Percentiles rank a stretch among this genome's conserved stretches.
phyloP scores from a whole-genome alignment of 2,113 vertebrate species.

The Myrmecobius fasciatus region DNA sequence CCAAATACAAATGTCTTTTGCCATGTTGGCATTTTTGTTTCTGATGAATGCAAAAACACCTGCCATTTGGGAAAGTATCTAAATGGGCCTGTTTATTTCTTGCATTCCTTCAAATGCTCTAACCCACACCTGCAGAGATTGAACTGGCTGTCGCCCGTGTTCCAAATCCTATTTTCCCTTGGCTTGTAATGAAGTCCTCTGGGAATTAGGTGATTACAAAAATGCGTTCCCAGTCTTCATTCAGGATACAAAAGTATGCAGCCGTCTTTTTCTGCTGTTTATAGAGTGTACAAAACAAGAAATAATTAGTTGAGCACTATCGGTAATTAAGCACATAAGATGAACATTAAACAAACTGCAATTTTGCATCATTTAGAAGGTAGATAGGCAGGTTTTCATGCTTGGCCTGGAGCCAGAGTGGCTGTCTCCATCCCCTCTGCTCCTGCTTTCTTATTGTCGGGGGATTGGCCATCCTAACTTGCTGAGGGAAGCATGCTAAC shows the following conservation, averaged over 20 bases:
- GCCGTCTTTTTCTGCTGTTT: conserved; percentile 64
- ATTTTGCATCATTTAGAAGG: conserved; percentile 78
- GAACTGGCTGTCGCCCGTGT: conserved; percentile 74
- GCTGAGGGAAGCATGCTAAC: conserved; percentile 14
- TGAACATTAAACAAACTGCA: conserved; percentile 80
- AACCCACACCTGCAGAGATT: conserved; percentile 74
- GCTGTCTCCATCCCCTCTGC: conserved; percentile 56
- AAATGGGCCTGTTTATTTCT: conserved; percentile 72
- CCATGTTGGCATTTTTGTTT: conserved; percentile 70
- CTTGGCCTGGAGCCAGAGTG: conserved; percentile 71
- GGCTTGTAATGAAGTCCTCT: conserved; percentile 80
- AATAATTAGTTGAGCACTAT: conserved; percentile 80
- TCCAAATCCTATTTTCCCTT: conserved; percentile 74
- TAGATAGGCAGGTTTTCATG: conserved; percentile 61
- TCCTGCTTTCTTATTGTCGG: conserved; percentile 53
- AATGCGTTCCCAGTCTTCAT: conserved; percentile 77
- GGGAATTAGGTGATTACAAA: conserved; percentile 75
- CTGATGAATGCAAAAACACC: conserved; percentile 76
- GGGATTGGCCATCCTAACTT: conserved; percentile 58
- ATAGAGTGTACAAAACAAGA: conserved; percentile 77
- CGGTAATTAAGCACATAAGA: conserved; percentile 81
- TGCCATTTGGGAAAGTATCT: conserved; percentile 72
- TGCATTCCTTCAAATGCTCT: conserved; percentile 68
- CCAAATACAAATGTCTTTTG: conserved; percentile 50
- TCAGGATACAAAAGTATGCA: conserved; percentile 65